Evolutionary conservation across 2,113 vertebrate genomes (phyloP).

Genomic region (Gyps fulvus): DNA sequence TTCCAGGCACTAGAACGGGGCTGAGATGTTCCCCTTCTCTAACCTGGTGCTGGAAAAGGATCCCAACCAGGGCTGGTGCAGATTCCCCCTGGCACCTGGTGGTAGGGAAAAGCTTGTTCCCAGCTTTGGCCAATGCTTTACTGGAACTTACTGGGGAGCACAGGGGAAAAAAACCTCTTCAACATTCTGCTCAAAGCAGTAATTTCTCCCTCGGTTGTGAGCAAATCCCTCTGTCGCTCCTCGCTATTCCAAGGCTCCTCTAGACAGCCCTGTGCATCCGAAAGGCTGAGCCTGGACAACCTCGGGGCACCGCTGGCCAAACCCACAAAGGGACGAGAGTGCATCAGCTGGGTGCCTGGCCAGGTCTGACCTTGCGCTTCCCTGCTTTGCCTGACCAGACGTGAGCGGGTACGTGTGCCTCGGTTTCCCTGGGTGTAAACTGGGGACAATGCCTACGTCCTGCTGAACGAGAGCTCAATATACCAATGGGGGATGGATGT

Average conservation of each 20-base stretch:
- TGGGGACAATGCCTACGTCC: rapidly evolving
- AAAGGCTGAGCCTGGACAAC: background rate
- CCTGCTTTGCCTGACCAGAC: background rate
- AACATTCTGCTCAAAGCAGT: background rate
- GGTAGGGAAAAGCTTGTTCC: background rate
- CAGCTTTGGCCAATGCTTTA: background rate
- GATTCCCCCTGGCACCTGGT: background rate
- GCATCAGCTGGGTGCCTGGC: background rate
- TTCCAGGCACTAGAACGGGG: background rate
- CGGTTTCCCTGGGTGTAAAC: background rate
- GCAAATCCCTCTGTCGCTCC: no score
- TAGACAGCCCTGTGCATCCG: background rate
- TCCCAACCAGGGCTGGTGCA: background rate
- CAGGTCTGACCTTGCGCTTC: background rate
- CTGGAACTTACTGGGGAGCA: background rate
- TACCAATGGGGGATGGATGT: no score
- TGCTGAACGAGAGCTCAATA: background rate
- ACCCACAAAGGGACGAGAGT: background rate
- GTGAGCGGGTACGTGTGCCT: background rate
- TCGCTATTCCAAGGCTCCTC: background rate
- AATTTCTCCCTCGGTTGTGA: background rate
- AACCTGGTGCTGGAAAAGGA: background rate
- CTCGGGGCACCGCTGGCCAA: background rate
- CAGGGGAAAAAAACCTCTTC: background rate
- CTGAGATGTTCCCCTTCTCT: background rate